These are phyloP conservation scores for Coboldia fuscipes DNA, from an alignment of 1,140 invertebrate species.

Conservation along the genomic window DNA sequence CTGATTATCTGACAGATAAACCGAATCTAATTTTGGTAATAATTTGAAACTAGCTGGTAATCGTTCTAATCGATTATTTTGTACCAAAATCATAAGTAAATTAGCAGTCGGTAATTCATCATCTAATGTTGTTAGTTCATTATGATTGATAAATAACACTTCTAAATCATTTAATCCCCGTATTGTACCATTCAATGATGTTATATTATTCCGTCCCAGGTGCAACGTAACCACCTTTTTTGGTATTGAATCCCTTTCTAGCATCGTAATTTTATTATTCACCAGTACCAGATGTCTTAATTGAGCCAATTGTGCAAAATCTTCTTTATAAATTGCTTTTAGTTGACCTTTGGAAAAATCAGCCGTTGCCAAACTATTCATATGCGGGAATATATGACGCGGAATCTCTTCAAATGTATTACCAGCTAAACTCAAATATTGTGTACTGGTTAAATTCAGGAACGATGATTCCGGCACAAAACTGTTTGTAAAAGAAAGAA, in stretches of 20 bases:
- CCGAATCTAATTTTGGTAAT: slow-evolving; percentile 36
- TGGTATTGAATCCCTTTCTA: slow-evolving; percentile 40
- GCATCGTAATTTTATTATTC: slow-evolving; percentile 42
- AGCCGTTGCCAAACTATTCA: slow-evolving; percentile 44
- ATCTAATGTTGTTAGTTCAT: slow-evolving; percentile 46
- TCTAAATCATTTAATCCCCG: slow-evolving; percentile 42
- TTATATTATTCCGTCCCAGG: slow-evolving; percentile 45
- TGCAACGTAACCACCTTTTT: slow-evolving; percentile 40
- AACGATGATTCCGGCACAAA: slow-evolving; percentile 43
- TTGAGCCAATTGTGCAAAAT: slow-evolving; percentile 42
- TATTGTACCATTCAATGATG: slow-evolving; percentile 47
- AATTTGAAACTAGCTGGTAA: slow-evolving; percentile 43
- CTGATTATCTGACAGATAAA: slow-evolving; percentile 47
- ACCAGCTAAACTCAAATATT: slow-evolving; percentile 49
- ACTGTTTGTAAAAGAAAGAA: slow-evolving; percentile 24
- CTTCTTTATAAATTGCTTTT: slow-evolving; percentile 30
- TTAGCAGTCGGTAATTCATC: slow-evolving; percentile 45
- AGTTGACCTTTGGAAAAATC: slow-evolving; percentile 51
- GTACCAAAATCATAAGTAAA: slow-evolving; percentile 42
- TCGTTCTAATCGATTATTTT: slow-evolving; percentile 41
- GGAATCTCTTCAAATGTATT: slow-evolving; percentile 47
- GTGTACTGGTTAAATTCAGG: slow-evolving; percentile 39
- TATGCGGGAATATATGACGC: slow-evolving; percentile 38
- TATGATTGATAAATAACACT: slow-evolving; percentile 56
- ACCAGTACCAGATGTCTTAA: slow-evolving; percentile 44